A percentile compares a stretch with the other conserved stretches of the same genome.
These are phyloP conservation scores for Melanotaenia pygmaea DNA, from an alignment of 2,797 vertebrate species.

Conservation along the genomic window DNA sequence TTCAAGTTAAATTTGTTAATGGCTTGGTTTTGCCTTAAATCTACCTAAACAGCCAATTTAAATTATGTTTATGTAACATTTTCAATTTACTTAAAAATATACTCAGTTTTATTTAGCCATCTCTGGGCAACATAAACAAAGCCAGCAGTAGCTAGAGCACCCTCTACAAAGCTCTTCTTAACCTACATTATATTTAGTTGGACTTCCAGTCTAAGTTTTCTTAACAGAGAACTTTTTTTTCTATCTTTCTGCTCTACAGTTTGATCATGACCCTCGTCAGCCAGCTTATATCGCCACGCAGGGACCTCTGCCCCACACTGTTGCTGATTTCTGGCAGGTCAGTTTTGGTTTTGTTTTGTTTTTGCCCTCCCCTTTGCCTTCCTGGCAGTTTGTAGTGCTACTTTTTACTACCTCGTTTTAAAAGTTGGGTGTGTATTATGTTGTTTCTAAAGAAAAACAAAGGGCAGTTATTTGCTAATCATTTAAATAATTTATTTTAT, in stretches of 20 bases:
- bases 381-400: background rate
- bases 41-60: no score
- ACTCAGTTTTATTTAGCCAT: background rate
- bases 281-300: conserved; percentile 97
- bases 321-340: conserved; percentile 99
- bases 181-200: background rate
- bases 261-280: conserved; percentile 96
- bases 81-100: no score
- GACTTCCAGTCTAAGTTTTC: background rate
- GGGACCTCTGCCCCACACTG: conserved; percentile 93
- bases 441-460: background rate
- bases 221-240: background rate
- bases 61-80: no score
- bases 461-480: background rate
- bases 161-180: background rate
- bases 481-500: background rate
- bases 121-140: background rate
- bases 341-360: conserved; percentile 32
- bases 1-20: background rate
- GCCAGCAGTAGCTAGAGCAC: no score
- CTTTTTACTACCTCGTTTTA: background rate
- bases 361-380: background rate
- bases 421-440: background rate
- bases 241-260: conserved; percentile 75
- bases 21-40: background rate